Evolutionary conservation across 2,797 vertebrate genomes (phyloP).

Genomic region (Sebastes vulpes): DNA sequence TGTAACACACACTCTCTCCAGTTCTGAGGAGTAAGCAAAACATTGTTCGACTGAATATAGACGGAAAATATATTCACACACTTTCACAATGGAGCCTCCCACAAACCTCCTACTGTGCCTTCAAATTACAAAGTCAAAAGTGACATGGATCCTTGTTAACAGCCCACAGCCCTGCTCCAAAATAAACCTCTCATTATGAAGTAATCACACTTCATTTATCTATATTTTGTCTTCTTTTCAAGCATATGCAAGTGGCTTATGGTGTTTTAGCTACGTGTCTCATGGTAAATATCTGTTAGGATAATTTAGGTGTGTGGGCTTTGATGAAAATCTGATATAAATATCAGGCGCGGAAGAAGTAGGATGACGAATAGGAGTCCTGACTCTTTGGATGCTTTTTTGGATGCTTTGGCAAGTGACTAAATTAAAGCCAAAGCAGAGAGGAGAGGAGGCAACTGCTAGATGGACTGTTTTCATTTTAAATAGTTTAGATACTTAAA

Average conservation of each 20-base stretch:
- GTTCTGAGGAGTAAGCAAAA: conserved; percentile 1
- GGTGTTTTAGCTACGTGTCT: not conserved
- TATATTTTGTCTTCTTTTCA: not conserved
- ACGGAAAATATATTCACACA: conserved; percentile 12
- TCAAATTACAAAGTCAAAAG: conserved; percentile 53
- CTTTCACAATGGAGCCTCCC: conserved; percentile 41
- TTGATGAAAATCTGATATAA: conserved; percentile 1
- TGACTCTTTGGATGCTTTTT: not conserved
- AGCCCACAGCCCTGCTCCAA: conserved; percentile 45
- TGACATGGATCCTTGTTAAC: conserved; percentile 42
- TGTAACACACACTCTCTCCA: not conserved
- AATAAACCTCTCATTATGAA: conserved; percentile 44
- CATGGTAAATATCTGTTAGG: not conserved
- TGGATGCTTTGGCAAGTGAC: not conserved
- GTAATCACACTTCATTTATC: conserved; percentile 19
- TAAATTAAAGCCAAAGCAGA: not conserved
- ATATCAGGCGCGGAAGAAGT: not conserved
- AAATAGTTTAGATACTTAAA: not conserved
- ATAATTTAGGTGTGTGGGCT: not conserved
- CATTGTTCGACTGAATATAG: conserved; percentile 1
- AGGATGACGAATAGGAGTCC: not conserved
- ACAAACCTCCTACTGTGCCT: conserved; percentile 45
- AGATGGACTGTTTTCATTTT: not conserved
- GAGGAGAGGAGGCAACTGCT: not conserved
- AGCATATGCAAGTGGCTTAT: not conserved